Evolutionary conservation across 64 coral and sea anemone genomes (phyloP).

Genomic region (Pocillopora damicornis): DNA sequence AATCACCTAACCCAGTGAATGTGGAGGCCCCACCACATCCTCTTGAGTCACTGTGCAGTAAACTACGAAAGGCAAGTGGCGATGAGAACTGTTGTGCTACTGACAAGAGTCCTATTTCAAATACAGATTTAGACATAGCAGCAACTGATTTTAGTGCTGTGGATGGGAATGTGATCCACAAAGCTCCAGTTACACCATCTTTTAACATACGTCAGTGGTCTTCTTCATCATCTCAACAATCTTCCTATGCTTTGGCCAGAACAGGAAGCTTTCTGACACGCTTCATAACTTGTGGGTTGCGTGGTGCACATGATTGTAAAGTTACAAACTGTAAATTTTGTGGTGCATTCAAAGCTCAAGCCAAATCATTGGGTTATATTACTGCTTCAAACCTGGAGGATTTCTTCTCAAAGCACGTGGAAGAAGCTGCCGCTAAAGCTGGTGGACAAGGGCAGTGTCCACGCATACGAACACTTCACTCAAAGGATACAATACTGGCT

Average conservation of each 20-base stretch:
- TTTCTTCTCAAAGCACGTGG: slow-evolving; percentile 1
- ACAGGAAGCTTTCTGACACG: slow-evolving; percentile 2
- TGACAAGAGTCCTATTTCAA: background rate
- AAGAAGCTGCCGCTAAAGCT: background rate
- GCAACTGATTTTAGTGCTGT: background rate
- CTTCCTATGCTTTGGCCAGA: background rate
- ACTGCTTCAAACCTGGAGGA: slow-evolving; percentile 6
- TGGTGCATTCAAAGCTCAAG: background rate
- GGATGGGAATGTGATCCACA: background rate
- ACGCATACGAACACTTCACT: background rate
- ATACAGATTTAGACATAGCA: background rate
- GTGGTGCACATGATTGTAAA: background rate
- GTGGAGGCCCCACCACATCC: background rate
- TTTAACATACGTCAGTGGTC: slow-evolving; percentile 5
- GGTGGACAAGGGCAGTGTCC: background rate
- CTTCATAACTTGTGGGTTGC: background rate
- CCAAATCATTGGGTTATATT: slow-evolving; percentile 9
- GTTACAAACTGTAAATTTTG: background rate
- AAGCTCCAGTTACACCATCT: background rate
- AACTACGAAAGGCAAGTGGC: background rate
- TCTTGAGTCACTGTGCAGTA: background rate
- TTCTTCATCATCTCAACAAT: background rate
- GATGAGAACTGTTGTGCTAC: background rate
- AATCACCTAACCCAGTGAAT: background rate
- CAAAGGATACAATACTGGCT: slow-evolving; percentile 5